Evolutionary conservation across 2,113 vertebrate genomes (phyloP).

Genomic region (Grallaria varia): DNA sequence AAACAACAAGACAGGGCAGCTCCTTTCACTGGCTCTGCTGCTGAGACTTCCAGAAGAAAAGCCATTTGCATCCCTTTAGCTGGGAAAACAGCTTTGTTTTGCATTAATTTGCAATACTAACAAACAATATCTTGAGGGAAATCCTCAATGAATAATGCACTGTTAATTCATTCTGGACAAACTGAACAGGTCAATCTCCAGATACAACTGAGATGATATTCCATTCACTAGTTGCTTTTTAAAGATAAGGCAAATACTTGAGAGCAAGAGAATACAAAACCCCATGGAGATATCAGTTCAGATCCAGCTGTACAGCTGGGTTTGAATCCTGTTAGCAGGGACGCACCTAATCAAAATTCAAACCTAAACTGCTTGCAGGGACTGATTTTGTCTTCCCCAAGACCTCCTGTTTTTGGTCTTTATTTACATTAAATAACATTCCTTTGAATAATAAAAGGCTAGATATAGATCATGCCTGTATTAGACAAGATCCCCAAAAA

Average conservation of each 20-base stretch:
- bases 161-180: background rate
- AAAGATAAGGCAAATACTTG: background rate
- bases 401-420: background rate
- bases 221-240: background rate
- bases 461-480: background rate
- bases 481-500: background rate
- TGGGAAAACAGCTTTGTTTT: background rate
- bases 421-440: background rate
- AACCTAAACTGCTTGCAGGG: background rate
- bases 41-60: background rate
- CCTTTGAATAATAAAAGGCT: background rate
- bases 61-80: background rate
- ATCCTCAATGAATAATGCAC: background rate
- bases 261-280: background rate
- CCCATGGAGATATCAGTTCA: background rate
- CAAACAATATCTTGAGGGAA: background rate
- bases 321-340: background rate
- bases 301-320: background rate
- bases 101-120: background rate
- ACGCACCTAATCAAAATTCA: background rate
- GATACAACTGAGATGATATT: background rate
- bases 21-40: background rate
- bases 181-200: background rate
- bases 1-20: background rate
- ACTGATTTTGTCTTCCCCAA: background rate